Evolutionary conservation across 2,113 vertebrate genomes (phyloP), one percentile per base, ranked within the genome.

Genomic region (Aldabrachelys gigantea): DNA sequence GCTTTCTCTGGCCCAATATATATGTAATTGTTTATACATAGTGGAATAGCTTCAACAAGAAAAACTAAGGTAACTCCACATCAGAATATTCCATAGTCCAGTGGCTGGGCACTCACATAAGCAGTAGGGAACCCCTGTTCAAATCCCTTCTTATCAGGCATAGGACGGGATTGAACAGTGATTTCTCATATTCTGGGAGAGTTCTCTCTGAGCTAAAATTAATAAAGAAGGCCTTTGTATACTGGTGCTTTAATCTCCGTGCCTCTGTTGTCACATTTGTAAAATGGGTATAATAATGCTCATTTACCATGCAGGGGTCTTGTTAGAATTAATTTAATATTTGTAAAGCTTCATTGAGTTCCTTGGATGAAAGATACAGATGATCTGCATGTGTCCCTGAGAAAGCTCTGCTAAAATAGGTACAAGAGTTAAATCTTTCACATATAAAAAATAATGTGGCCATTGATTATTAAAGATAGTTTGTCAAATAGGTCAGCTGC

Each of bases 331-430:
- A 83, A 89, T 91, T 49, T 54, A 69, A 13, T 1, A 2, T 53
- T 87, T 81, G 69, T 11, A 44, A 50, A 62, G 27, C 1, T 52
- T 82, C 41, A 53, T 8, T 41, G 6, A 57, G 80, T 84, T 84
- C 19, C n/a, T 75, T n/a, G 4, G 38, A 81, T 8, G 12, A 47
- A 65, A 17, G 35, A 25, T 75, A 41, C 8, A n/a, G 17, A 16
- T 10, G 6, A 5, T 22, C 65, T 38, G 27, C 27, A 82, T 1
- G 31, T 4, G 22, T 8, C 27, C 41, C 8, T 0, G 4, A 82
- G 22, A 85, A 91, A 76, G 8, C 38, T 92, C 49, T 27, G 16
- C 65, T 54, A 31, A 1, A 50, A 16, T 1, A 62, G 35, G 31
- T 5, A 50, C 50, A n/a, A 80, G 24, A 85, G 10, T 2, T 54